Conservation (phyloP, 1,140 invertebrate species). For the Probaryconus sp. region DNA sequence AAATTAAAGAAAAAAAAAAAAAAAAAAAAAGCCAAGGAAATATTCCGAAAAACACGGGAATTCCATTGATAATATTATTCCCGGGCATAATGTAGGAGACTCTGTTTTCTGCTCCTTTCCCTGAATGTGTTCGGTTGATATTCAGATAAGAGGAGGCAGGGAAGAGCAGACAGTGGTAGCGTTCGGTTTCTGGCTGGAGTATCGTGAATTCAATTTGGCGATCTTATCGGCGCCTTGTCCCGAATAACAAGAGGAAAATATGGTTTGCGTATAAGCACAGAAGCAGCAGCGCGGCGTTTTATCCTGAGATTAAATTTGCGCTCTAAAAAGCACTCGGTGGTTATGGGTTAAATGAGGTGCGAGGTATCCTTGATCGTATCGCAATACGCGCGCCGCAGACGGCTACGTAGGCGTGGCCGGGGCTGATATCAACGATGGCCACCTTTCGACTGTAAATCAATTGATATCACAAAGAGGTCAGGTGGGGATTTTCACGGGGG, state of each 20-base stretch:
- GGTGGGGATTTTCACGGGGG: conserved; percentile 67
- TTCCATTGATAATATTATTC: too few relatives aligned
- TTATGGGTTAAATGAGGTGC: conserved; percentile 64
- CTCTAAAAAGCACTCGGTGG: conserved; percentile 49
- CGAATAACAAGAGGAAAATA: conserved; percentile 55
- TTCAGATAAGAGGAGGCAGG: background rate
- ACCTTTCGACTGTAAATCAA: conserved; percentile 78
- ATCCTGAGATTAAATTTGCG: conserved; percentile 62
- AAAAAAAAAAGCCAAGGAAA: too few relatives aligned
- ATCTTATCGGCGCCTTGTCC: conserved; percentile 29
- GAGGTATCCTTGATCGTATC: conserved; percentile 58
- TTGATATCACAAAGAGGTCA: conserved; percentile 72
- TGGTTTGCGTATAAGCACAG: too few relatives aligned
- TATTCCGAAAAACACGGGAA: too few relatives aligned
- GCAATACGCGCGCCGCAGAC: conserved; percentile 42
- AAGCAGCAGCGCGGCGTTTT: conserved; percentile 52
- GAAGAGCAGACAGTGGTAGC: too few relatives aligned
- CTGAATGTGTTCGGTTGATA: background rate
- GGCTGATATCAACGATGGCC: conserved; percentile 77
- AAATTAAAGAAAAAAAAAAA: too few relatives aligned
- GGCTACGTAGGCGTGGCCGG: conserved; percentile 73
- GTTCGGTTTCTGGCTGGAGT: conserved; percentile 29
- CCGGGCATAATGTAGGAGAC: too few relatives aligned
- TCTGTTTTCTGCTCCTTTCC: too few relatives aligned
- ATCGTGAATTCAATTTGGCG: conserved; percentile 47